Evolutionary conservation across 1,140 invertebrate species (phyloP), one percentile per base, ranked within the genome.

Genomic region (Pygmarrhopalites habei): DNA sequence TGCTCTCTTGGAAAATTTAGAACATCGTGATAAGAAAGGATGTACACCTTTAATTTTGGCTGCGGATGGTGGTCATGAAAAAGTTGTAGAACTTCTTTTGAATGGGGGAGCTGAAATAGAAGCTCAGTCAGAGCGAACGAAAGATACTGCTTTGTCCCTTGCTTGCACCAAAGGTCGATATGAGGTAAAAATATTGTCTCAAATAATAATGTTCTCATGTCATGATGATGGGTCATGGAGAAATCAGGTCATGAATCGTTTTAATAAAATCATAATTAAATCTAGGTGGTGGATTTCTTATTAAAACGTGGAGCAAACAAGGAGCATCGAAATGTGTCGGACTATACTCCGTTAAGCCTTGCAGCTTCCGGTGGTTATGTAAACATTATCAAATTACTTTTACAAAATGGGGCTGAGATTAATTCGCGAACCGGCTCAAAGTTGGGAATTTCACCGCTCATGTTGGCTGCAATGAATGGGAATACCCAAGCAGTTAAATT

Each of bases 391-490:
- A 91, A 96, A 73, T 81, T 99, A 46, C 79, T 99, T 17, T 85
- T 83, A 68, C 85, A 88, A 73, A 82, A 86, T 77, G 91, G 90
- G 30, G 96, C 96, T 46, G 97, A 99, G 79, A 99, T 99, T 64
- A 99, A 99, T 79, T 98, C 95, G 4, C 85, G 94, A 68, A 97
- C 93, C 47, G 93, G 93, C 30, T 95, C 90, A 52, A 98, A 98
- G 77, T 79, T 98, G 41, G 95, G 95, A 51, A 99, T 99, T 71
- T 98, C 95, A 0, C 97, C 97, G 2, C 80, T 99, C 23, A 99
- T 99, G 97, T 77, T 99, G 69, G 95, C 97, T 23, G 94, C 97
- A 7, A 99, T 99, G 96, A 99, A 99, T 83, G 96, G 96, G 0
- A 96, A 99, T 78, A 92, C 92, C 78, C 86, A 87, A 58, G 89